A percentile compares a stretch with the other conserved stretches of the same genome.
These are phyloP conservation scores for Chymomyza amoena DNA, from an alignment of 2,888 invertebrate genomes.

Conservation along the genomic window DNA sequence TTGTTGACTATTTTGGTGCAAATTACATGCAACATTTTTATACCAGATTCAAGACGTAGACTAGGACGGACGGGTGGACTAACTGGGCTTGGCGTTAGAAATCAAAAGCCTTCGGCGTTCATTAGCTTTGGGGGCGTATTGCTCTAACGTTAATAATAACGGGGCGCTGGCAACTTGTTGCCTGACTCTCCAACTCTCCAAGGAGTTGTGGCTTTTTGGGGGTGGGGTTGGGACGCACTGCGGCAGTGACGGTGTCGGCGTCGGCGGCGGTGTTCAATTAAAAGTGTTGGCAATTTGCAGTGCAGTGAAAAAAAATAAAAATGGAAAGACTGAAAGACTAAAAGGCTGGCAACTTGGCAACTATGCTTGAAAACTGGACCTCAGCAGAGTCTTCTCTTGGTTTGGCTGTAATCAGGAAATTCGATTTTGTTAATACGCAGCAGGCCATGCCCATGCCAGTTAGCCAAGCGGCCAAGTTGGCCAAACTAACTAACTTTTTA, in stretches of 20 bases:
- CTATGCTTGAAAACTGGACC: background rate
- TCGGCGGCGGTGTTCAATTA: constrained; percentile 57
- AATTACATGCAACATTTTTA: constrained; percentile 63
- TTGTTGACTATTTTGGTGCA: constrained; percentile 67
- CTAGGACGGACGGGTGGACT: background rate
- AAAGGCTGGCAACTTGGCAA: constrained; percentile 19
- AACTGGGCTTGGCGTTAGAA: constrained; percentile 61
- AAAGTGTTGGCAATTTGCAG: constrained; percentile 70
- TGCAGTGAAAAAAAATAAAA: constrained; percentile 10
- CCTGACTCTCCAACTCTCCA: background rate
- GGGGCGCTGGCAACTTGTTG: constrained; percentile 5
- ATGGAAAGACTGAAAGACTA: background rate
- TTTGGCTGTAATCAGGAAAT: constrained; percentile 74
- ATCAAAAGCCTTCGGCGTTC: constrained; percentile 74
- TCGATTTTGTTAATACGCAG: constrained; percentile 74
- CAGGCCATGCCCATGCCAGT: constrained; percentile 10
- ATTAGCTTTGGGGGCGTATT: constrained; percentile 76
- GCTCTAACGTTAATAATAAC: constrained; percentile 58
- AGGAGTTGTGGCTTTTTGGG: background rate
- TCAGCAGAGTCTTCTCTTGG: background rate
- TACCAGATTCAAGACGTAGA: background rate
- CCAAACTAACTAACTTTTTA: constrained; percentile 1
- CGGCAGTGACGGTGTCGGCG: constrained; percentile 10
- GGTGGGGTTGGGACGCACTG: background rate
- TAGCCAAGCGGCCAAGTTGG: constrained; percentile 18